Conservation (phyloP, 2,797 vertebrate species). For the Corythornis leucogaster region DNA sequence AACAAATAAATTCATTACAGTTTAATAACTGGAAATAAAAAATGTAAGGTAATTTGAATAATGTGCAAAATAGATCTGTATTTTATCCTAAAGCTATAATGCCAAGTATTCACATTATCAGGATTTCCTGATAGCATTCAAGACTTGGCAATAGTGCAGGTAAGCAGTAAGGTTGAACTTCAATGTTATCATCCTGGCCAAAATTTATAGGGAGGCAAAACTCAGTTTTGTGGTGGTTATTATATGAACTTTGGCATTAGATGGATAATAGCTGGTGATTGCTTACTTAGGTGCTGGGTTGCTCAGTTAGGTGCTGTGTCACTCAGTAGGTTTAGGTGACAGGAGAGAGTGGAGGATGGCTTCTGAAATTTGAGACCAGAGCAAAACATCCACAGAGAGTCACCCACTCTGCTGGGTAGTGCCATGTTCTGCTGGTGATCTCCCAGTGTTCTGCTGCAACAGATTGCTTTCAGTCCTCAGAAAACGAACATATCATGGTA, state of each 20-base stretch:
- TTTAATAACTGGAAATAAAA: conserved; percentile 34
- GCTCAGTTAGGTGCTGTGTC: neutral
- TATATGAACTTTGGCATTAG: neutral
- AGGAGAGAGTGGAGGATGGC: neutral
- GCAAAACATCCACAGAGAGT: neutral
- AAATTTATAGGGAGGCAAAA: neutral
- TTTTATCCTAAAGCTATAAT: neutral
- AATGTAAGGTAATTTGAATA: conserved; percentile 27
- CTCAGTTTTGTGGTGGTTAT: neutral
- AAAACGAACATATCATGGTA: neutral
- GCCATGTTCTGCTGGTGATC: neutral
- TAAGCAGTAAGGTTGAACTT: neutral
- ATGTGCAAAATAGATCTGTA: neutral
- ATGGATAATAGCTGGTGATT: neutral
- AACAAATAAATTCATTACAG: conserved; percentile 50
- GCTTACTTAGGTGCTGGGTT: neutral
- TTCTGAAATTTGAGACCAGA: neutral
- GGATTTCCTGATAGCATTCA: neutral
- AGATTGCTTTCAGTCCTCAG: neutral
- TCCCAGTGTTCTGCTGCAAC: neutral
- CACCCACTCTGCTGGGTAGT: neutral
- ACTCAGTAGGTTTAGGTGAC: neutral
- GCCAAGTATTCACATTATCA: neutral
- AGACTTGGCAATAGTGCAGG: neutral
- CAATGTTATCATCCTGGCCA: neutral